A percentile compares a stretch with the other conserved stretches of the same genome.
Conservation (phyloP, 2,888 invertebrate species). For the Agrotis segetum region DNA sequence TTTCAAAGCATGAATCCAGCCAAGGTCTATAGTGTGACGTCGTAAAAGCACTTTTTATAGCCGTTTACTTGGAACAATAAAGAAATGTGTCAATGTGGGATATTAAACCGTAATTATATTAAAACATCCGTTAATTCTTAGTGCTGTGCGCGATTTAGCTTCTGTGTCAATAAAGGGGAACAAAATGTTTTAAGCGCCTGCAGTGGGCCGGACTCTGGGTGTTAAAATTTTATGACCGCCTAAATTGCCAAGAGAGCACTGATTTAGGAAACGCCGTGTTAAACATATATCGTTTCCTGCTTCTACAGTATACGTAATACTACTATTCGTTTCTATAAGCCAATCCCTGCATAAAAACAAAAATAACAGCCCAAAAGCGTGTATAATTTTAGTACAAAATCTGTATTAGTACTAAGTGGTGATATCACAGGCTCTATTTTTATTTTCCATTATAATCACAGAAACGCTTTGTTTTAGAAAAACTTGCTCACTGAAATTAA, state of each 20-base stretch:
- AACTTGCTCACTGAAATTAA: slow-evolving; percentile 40
- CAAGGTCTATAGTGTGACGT: slow-evolving; percentile 76
- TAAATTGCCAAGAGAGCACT: slow-evolving; percentile 40
- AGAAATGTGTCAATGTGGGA: slow-evolving; percentile 68
- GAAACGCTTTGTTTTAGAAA: slow-evolving; percentile 47
- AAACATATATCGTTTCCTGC: slow-evolving; percentile 22
- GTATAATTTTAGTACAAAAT: slow-evolving; percentile 7
- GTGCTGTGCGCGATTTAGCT: slow-evolving; percentile 28
- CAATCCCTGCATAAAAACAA: neutral
- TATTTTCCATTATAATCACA: slow-evolving; percentile 42
- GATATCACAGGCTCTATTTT: slow-evolving; percentile 29
- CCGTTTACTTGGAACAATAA: slow-evolving; percentile 72
- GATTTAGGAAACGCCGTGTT: slow-evolving; percentile 36
- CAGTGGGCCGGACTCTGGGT: slow-evolving; percentile 16
- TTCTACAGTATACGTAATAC: neutral
- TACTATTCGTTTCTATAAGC: neutral
- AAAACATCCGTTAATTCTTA: slow-evolving; percentile 41
- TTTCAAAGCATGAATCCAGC: slow-evolving; percentile 80
- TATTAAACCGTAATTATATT: slow-evolving; percentile 62
- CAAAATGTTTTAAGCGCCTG: slow-evolving; percentile 27
- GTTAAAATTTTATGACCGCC: slow-evolving; percentile 41
- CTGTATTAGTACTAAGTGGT: slow-evolving; percentile 13
- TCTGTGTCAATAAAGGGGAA: slow-evolving; percentile 24
- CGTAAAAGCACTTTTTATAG: slow-evolving; percentile 79
- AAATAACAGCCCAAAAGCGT: neutral